These are phyloP conservation scores for Aphelocoma coerulescens DNA, from an alignment of 2,113 vertebrate genomes.

Conservation along the genomic window DNA sequence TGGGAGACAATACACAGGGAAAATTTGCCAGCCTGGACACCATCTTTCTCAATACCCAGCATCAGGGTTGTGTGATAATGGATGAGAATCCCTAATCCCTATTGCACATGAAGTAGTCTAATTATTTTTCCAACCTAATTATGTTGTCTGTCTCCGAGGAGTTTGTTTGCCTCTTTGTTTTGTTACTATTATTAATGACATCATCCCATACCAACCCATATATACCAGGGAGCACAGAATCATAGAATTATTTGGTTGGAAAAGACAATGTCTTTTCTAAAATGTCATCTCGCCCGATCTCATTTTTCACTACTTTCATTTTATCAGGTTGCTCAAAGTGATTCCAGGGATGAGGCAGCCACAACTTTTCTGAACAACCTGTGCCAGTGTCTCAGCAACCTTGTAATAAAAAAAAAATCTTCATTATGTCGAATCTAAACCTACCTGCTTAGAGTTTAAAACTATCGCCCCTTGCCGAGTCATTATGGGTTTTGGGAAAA, in stretches of 20 bases:
- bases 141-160: background rate
- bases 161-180: background rate
- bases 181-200: background rate
- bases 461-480: rapidly evolving
- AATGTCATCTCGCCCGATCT: background rate
- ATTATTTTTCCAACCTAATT: background rate
- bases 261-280: background rate
- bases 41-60: rapidly evolving
- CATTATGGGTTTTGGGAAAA: background rate
- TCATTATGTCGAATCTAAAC: background rate
- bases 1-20: background rate
- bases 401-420: background rate
- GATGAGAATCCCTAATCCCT: background rate
- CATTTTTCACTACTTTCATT: background rate
- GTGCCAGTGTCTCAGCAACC: background rate
- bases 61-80: rapidly evolving
- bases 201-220: background rate
- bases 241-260: background rate
- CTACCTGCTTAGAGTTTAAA: background rate
- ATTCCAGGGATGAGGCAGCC: background rate
- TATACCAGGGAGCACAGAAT: background rate
- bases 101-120: background rate
- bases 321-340: rapidly evolving
- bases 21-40: background rate
- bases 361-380: background rate